A percentile compares a stretch with the other conserved stretches of the same genome.
phyloP scores from a whole-genome alignment of 1,140 invertebrate species.

The Bathynomus jamesi region DNA sequence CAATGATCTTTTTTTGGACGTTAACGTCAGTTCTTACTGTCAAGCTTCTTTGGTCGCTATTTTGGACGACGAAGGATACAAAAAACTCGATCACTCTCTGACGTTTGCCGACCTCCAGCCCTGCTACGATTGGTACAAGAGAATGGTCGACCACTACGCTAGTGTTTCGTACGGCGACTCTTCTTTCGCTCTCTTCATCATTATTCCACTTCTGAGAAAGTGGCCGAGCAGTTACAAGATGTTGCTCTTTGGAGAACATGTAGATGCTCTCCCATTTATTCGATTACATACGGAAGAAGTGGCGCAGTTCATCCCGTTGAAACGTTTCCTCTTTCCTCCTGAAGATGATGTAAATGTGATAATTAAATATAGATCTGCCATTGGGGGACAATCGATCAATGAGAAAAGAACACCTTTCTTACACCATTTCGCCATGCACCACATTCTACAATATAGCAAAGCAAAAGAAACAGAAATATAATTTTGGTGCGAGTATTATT shows the following conservation, averaged over 20 bases:
- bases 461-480: background rate
- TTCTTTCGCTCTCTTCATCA: constrained; percentile 27
- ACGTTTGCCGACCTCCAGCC: constrained; percentile 13
- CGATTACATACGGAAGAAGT: constrained; percentile 20
- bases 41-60: constrained; percentile 26
- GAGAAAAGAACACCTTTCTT: constrained; percentile 23
- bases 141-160: constrained; percentile 26
- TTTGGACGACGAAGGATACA: constrained; percentile 19
- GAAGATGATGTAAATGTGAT: constrained; percentile 30
- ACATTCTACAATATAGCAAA: background rate
- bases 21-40: constrained; percentile 22
- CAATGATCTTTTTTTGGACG: constrained; percentile 29
- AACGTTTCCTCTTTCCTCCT: constrained; percentile 20
- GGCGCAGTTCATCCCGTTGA: constrained; percentile 21
- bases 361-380: constrained; percentile 17
- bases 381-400: constrained; percentile 12
- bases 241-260: constrained; percentile 19
- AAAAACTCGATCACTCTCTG: constrained; percentile 9
- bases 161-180: constrained; percentile 33
- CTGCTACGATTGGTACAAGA: constrained; percentile 24
- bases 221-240: constrained; percentile 16
- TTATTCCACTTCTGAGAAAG: constrained; percentile 22
- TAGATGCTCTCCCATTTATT: constrained; percentile 21
- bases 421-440: constrained; percentile 16
- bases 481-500: too few species aligned